Percentiles rank a stretch among this genome's conserved stretches.
Evolutionary conservation across 2,888 invertebrate species (phyloP).

Genomic region (Hoplodrina blanda): DNA sequence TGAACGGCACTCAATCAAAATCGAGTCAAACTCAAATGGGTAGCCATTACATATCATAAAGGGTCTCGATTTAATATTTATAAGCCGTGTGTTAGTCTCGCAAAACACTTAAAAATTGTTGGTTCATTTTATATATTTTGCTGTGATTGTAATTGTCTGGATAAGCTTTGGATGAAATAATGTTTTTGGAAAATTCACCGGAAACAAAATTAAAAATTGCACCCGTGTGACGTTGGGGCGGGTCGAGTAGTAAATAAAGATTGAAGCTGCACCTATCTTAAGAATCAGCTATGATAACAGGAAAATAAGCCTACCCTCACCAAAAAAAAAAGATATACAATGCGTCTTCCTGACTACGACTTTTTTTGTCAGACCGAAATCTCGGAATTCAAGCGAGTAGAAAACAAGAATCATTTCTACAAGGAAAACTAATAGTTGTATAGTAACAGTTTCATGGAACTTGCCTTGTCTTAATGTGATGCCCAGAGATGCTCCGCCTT

Average conservation of each 20-base stretch:
- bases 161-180: too few species aligned
- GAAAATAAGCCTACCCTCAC: conserved; percentile 6
- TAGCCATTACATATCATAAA: neutral
- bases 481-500: conserved; percentile 35
- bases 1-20: conserved; percentile 8
- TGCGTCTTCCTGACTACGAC: neutral
- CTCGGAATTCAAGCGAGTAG: conserved; percentile 12
- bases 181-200: too few species aligned
- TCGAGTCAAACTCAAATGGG: neutral
- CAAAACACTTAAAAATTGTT: too few species aligned
- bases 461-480: conserved; percentile 36
- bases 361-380: conserved; percentile 11
- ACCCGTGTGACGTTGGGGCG: too few species aligned
- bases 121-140: too few species aligned
- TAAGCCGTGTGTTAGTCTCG: too few species aligned
- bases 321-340: conserved; percentile 1
- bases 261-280: neutral
- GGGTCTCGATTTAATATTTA: neutral
- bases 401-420: conserved; percentile 27
- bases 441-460: conserved; percentile 48
- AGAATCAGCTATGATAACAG: conserved; percentile 4
- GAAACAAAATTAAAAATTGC: too few species aligned
- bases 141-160: too few species aligned
- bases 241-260: neutral
- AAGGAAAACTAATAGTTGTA: conserved; percentile 52